These are phyloP conservation scores for Vombatus ursinus DNA, from an alignment of 2,113 vertebrate genomes.

Conservation along the genomic window DNA sequence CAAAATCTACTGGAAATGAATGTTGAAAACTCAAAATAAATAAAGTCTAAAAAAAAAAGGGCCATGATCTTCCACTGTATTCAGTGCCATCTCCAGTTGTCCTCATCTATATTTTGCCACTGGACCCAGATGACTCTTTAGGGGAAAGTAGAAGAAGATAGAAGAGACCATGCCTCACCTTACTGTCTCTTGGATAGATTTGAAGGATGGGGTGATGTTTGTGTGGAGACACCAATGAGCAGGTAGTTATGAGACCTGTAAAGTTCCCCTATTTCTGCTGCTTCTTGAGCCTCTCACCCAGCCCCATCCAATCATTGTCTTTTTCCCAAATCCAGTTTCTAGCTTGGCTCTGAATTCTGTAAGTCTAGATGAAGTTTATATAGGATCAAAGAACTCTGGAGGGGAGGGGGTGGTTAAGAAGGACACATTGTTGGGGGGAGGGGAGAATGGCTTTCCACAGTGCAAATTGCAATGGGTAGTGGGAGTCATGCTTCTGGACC, in stretches of 20 bases:
- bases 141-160: constrained; percentile 22
- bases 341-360: background rate
- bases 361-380: constrained; percentile 2
- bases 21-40: too few relatives aligned
- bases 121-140: too few relatives aligned
- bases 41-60: too few relatives aligned
- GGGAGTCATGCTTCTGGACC: constrained; percentile 75
- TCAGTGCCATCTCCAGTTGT: too few relatives aligned
- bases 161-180: background rate
- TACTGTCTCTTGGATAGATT: too few relatives aligned
- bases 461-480: constrained; percentile 43
- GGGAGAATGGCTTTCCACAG: constrained; percentile 2
- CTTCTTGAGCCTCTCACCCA: background rate
- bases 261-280: background rate
- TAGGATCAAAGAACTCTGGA: background rate
- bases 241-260: background rate
- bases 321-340: too few relatives aligned
- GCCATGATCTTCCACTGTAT: too few relatives aligned
- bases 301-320: too few relatives aligned
- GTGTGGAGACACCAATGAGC: too few relatives aligned
- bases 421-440: background rate
- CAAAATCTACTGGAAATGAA: too few relatives aligned
- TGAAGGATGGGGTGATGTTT: too few relatives aligned
- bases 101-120: too few relatives aligned
- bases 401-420: background rate